Percentiles rank a stretch among this genome's conserved stretches.
Conservation (phyloP, 35 echinoderm and acorn worm genomes). For the Diadema setosum region DNA sequence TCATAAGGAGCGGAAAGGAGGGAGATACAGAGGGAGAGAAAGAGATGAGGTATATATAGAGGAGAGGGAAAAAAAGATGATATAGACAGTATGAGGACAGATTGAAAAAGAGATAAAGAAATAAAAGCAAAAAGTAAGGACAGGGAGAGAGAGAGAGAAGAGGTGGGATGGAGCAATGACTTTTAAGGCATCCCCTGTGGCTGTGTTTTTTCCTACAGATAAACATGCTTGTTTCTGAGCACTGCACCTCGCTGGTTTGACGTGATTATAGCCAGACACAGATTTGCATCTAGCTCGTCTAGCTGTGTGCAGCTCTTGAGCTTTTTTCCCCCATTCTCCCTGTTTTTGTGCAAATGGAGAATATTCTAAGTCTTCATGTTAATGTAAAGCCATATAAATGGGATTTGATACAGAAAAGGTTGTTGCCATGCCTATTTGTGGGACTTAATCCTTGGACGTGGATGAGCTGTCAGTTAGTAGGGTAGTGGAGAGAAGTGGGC, state of each 20-base stretch:
- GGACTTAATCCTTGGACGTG: neutral
- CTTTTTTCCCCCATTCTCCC: neutral
- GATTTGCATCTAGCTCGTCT: neutral
- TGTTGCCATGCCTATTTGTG: neutral
- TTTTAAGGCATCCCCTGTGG: neutral
- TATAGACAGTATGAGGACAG: no score
- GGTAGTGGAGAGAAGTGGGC: neutral
- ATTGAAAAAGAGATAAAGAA: neutral
- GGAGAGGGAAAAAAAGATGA: no score
- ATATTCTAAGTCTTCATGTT: slow-evolving; percentile 11
- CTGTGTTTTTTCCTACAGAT: neutral
- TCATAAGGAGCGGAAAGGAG: neutral
- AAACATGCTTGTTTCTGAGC: neutral
- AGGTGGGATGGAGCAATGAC: no score
- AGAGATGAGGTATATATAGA: no score
- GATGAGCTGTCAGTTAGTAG: neutral
- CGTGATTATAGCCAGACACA: slow-evolving; percentile 2
- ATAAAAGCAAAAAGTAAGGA: neutral
- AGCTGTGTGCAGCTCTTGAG: neutral
- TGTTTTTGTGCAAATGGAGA: slow-evolving; percentile 2
- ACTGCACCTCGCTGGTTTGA: neutral
- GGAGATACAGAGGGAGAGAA: neutral
- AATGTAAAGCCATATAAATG: slow-evolving; percentile 26
- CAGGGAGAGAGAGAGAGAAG: neutral
- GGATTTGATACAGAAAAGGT: slow-evolving; percentile 23